A percentile compares a stretch with the other conserved stretches of the same genome.
These are phyloP conservation scores for Arremon aurantiirostris DNA, from an alignment of 2,797 vertebrate genomes.

Conservation along the genomic window DNA sequence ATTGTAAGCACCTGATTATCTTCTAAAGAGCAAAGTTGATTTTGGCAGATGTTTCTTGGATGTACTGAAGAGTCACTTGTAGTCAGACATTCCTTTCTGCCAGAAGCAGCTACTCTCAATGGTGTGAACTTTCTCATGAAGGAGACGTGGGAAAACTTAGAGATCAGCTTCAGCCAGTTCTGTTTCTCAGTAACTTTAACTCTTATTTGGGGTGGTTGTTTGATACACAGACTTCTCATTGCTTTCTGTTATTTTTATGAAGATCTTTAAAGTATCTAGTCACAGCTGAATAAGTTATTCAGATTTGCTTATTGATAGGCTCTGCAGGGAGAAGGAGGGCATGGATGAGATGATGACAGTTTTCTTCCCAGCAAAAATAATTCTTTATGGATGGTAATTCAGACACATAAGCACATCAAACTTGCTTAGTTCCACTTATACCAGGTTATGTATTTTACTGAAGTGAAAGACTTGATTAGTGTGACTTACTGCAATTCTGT, in stretches of 20 bases:
- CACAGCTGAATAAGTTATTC: background rate
- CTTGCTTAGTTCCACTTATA: background rate
- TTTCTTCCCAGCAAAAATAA: background rate
- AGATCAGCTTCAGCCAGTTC: background rate
- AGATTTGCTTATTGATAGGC: background rate
- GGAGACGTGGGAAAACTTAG: background rate
- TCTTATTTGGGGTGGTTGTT: background rate
- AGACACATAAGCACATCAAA: background rate
- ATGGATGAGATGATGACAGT: background rate
- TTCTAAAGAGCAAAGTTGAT: background rate
- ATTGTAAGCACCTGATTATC: background rate
- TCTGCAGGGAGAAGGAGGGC: background rate
- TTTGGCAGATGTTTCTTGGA: background rate
- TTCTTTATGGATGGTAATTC: background rate
- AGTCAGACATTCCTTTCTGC: background rate
- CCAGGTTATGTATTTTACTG: background rate
- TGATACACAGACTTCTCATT: background rate
- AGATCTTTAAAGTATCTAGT: background rate
- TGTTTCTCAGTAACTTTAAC: background rate
- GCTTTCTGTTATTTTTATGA: background rate
- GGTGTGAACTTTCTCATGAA: background rate
- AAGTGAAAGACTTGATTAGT: background rate
- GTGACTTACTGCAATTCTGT: background rate
- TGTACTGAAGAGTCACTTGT: background rate
- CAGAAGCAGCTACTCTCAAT: background rate